These are phyloP conservation scores for Albula goreensis DNA, from an alignment of 2,113 vertebrate species.

Conservation along the genomic window DNA sequence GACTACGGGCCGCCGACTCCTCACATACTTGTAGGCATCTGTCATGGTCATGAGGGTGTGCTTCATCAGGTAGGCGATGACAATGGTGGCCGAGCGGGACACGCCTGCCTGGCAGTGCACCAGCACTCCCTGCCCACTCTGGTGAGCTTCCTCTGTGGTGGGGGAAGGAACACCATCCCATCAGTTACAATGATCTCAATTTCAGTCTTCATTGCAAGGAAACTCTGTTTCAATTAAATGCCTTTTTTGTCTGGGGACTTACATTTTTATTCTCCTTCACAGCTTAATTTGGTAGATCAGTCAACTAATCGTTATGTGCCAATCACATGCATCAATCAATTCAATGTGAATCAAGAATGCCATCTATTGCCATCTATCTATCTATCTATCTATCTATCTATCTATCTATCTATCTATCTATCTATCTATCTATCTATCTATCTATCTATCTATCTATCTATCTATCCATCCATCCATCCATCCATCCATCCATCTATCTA, in stretches of 20 bases:
- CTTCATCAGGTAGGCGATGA: slow-evolving; percentile 83
- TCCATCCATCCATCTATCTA: no score
- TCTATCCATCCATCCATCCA: no score
- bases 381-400: no score
- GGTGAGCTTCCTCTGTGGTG: slow-evolving; percentile 79
- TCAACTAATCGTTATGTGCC: background rate
- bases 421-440: no score
- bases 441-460: no score
- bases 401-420: no score
- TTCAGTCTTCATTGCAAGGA: background rate
- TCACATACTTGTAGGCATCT: slow-evolving; percentile 83
- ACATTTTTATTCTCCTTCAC: background rate
- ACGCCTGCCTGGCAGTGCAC: slow-evolving; percentile 83
- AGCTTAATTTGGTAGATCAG: background rate
- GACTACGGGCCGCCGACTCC: slow-evolving; percentile 83
- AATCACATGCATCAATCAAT: no score
- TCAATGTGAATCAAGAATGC: no score
- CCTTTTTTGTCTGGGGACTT: background rate
- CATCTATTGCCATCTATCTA: no score
- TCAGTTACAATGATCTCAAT: background rate
- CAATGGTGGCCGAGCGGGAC: slow-evolving; percentile 80
- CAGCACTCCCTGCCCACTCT: slow-evolving; percentile 79
- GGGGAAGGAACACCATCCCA: background rate
- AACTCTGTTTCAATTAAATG: background rate
- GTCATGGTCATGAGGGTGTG: slow-evolving; percentile 86